Base-by-base conservation (phyloP, 2,888 invertebrate genomes). In the Hypolimnas misippus region DNA sequence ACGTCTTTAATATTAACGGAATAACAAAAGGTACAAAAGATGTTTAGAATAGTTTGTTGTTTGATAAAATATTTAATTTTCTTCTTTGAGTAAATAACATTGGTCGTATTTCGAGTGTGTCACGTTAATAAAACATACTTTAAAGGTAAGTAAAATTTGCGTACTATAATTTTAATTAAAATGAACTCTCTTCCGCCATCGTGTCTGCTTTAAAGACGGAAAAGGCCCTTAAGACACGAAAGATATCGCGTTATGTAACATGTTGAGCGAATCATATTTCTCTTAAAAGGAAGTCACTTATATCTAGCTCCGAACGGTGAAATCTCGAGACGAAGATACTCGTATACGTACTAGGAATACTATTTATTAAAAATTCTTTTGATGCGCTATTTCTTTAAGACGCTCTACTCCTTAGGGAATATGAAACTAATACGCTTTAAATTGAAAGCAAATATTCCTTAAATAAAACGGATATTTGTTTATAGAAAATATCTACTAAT, bases 251-350 rank as follows among this genome's bases (percentile, higher is more conserved):
- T 67, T 59, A 57, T 60, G 66, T 67, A 67, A 68, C 65, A 68
- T 59, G 66, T 66, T 67, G 63, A 63, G 56, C 53, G 56, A 65
- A 62, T 64, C 63, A 68, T 68, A 70, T 68, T 66, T 70, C 66
- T 63, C 55, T 55, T 57, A 63, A 66, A 62, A 66, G 68, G 68
- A 66, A 66, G 68, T 68, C 58, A 64, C 61, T 52, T 58, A 52
- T 67, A 65, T 67, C 58, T 29, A 56, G 31, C 49, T 61, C 19
- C 42, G 56, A 62, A 56, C 51, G 55, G 54, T 62, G 46, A 67
- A 62, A 67, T 65, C 62, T 59, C 58, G 58, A 65, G 66, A 65
- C 58, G 64, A 65, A 46, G 60, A 29, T 49, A 49, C 54, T 51
- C 35, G 54, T 51, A 60, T 53, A 17, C 44, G 19, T 46, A 52